Base-by-base conservation (phyloP, 2,888 invertebrate genomes). In the Pheosia gnoma region DNA sequence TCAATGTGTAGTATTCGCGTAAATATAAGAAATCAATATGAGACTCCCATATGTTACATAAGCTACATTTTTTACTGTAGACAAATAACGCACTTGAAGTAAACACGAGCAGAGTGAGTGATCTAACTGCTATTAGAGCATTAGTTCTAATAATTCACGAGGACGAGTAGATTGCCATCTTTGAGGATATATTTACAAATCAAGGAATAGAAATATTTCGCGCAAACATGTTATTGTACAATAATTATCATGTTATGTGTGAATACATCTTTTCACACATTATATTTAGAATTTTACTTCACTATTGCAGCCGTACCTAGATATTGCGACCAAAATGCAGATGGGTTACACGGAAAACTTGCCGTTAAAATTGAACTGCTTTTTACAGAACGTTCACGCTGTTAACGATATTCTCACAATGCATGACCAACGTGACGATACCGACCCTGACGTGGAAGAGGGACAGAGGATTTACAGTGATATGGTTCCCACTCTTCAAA, bases 361-460 rank as follows among this genome's bases (percentile, higher is more conserved):
- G 4, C 41, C 10, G 45, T 45, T 45, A 9, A 45, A 9, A 10
- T 45, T 45, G 4, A 43, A 2, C 43, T 9, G 3, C 8, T 55
- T 55, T 39, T 55, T 55, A 1, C 91, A 96, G 96, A 74, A 97
- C 97, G 0, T 96, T 97, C 66, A 88, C 94, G 0, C 92, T 97
- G 88, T 89, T 98, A 77, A 96, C 97, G 0, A 82, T 97, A 59
- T 97, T 97, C 85, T 97, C 97, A 0, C 97, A 97, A 88, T 95
- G 97, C 76, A 93, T 97, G 92, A 94, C 95, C 0, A 94, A 96
- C 68, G 95, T 96, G 37, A 87, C 88, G 53, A 88, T 96, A 47
- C 97, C 97, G 0, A 86, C 95, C 1, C 75, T 95, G 37, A 83
- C 93, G 0, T 96, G 95, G 85, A 93, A 91, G 56, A 95, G 94